These are phyloP conservation scores for Calliphora vomitoria DNA, from an alignment of 2,888 invertebrate species.

Conservation along the genomic window DNA sequence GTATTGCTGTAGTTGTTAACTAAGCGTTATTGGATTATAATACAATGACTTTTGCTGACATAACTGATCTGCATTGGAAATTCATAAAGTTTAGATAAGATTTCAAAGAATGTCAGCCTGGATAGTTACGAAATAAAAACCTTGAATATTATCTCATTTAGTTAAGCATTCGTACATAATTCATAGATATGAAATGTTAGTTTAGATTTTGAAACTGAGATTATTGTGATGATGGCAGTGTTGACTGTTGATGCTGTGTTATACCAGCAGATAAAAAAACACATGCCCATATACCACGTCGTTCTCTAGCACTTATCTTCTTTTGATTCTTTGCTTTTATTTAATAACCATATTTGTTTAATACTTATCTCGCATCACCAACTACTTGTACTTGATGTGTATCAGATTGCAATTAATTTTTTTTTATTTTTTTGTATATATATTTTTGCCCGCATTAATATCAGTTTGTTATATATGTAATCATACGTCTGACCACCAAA, in stretches of 20 bases:
- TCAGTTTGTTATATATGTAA: not conserved
- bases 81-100: not conserved
- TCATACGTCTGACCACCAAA: not conserved
- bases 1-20: not conserved
- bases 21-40: not conserved
- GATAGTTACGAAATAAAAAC: constrained; percentile 28
- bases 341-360: constrained; percentile 59
- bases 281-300: constrained; percentile 10
- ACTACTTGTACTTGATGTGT: constrained; percentile 44
- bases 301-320: constrained; percentile 31
- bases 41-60: not conserved
- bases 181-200: constrained; percentile 44
- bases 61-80: not conserved
- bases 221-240: not conserved
- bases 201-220: constrained; percentile 28
- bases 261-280: not conserved
- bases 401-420: constrained; percentile 40
- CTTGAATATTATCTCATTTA: constrained; percentile 4
- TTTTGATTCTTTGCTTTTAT: constrained; percentile 8
- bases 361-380: constrained; percentile 55
- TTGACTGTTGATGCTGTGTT: constrained; percentile 35
- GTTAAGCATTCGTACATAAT: not conserved
- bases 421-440: constrained; percentile 6
- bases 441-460: constrained; percentile 57
- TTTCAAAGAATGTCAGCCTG: not conserved